Conservation (phyloP, 1,140 invertebrate species). For the Bombus fervidus region DNA sequence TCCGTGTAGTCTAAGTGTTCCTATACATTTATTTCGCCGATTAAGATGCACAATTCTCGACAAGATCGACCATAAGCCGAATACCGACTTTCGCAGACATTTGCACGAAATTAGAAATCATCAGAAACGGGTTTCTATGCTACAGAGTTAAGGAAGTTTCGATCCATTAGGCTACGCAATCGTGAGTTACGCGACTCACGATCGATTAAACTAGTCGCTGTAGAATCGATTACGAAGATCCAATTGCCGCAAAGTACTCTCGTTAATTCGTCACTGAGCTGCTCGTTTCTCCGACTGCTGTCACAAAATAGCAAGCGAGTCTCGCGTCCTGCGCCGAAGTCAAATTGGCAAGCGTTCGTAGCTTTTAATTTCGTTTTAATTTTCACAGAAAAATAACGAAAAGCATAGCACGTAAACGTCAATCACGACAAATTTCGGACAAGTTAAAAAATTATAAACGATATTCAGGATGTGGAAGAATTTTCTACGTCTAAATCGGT, state of each 20-base stretch:
- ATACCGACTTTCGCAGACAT: neutral
- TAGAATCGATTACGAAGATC: conserved; percentile 41
- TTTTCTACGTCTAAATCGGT: no score
- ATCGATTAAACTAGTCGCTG: conserved; percentile 38
- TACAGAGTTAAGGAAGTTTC: conserved; percentile 41
- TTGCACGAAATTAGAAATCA: neutral
- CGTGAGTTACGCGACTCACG: conserved; percentile 21
- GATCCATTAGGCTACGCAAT: conserved; percentile 27
- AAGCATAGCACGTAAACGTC: no score
- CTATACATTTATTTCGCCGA: no score
- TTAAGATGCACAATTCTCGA: no score
- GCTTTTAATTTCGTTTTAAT: no score
- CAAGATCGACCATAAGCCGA: no score
- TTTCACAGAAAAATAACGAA: no score
- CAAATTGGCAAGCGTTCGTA: neutral
- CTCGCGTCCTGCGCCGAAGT: neutral
- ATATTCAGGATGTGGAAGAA: no score
- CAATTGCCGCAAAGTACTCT: conserved; percentile 44
- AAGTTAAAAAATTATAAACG: no score
- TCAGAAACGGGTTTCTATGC: neutral
- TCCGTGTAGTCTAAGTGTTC: no score
- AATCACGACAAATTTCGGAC: no score
- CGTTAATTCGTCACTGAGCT: conserved; percentile 8
- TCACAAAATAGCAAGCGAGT: neutral
- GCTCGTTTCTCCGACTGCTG: neutral